Base-by-base conservation (phyloP, 2,797 vertebrate genomes). In the Hippoglossus hippoglossus region DNA sequence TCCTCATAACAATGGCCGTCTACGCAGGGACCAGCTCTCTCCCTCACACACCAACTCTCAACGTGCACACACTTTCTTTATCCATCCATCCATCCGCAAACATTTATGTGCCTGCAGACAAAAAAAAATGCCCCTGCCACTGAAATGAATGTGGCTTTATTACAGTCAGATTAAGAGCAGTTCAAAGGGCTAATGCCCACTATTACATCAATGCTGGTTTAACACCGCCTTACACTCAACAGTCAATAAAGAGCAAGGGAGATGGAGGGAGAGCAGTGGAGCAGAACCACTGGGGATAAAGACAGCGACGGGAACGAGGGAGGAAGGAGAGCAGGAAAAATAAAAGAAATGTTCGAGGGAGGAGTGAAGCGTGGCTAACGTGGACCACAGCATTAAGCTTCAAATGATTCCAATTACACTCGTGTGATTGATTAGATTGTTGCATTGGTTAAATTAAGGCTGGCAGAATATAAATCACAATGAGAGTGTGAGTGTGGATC, bases 111-210 rank as follows among this genome's bases (percentile, higher is more conserved):
- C 22, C 13, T 16, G 5, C 15, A 46, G 6, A 31, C 7, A 6
- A 46, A 4, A 6, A 26, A 56, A 71, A 74, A 67, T 26, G 54
- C 58, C 46, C 56, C 71, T 41, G 76, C 59, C 74, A 71, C 59
- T 58, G 67, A 87, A 86, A 87, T 79, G 89, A 85, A 90, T 89
- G 89, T 72, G 84, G 91, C 86, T 91, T 93, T 91, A 94, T 93
- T 90, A 90, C 83, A 83, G 81, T 89, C 67, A 89, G 88, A 94
- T 91, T 90, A 92, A 89, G 82, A 89, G 80, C 61, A 68, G 93
- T 92, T 94, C 91, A 91, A 81, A 84, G 91, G 91, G 89, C 88
- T 93, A 92, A 94, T 92, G 89, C 87, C 83, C 80, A 70, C 91
- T 88, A 92, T 93, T 90, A 92, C 91, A 91, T 89, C 59, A 68